Evolutionary conservation across 1,140 invertebrate genomes (phyloP).

Genomic region (Aphelenchoides fujianensis): DNA sequence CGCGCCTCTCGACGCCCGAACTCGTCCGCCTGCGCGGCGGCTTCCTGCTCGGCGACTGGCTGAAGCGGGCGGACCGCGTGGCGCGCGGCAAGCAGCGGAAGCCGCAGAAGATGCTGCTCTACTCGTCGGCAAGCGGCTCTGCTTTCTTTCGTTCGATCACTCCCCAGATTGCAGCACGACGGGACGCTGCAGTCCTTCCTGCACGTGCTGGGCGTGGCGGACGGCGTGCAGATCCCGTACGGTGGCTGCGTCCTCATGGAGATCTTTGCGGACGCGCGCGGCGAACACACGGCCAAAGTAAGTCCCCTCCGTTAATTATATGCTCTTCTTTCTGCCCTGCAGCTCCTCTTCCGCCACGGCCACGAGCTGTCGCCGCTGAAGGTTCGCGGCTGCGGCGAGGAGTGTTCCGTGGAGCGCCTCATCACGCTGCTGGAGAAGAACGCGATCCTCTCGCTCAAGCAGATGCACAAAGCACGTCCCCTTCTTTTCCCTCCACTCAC

Average conservation of each 20-base stretch:
- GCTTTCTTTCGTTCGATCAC: neutral
- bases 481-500: no score
- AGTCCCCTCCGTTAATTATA: neutral
- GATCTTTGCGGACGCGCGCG: neutral
- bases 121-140: conserved; percentile 26
- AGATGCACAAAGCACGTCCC: no score
- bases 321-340: neutral
- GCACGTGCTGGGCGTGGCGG: conserved; percentile 22
- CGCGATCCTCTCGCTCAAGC: no score
- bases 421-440: neutral
- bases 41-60: conserved; percentile 23
- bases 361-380: neutral
- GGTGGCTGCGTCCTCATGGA: conserved; percentile 31
- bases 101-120: conserved; percentile 29
- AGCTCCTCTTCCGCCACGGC: neutral
- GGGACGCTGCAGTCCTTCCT: conserved; percentile 21
- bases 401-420: neutral
- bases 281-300: neutral
- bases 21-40: conserved; percentile 21
- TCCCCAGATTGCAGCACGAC: conserved; percentile 37
- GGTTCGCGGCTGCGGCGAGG: neutral
- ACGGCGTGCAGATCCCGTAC: conserved; percentile 27
- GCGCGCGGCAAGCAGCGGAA: conserved; percentile 14
- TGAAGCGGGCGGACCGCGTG: conserved; percentile 14
- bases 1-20: conserved; percentile 15